These are phyloP conservation scores for Epinotia bilunana DNA, from an alignment of 2,888 invertebrate genomes.

Conservation along the genomic window DNA sequence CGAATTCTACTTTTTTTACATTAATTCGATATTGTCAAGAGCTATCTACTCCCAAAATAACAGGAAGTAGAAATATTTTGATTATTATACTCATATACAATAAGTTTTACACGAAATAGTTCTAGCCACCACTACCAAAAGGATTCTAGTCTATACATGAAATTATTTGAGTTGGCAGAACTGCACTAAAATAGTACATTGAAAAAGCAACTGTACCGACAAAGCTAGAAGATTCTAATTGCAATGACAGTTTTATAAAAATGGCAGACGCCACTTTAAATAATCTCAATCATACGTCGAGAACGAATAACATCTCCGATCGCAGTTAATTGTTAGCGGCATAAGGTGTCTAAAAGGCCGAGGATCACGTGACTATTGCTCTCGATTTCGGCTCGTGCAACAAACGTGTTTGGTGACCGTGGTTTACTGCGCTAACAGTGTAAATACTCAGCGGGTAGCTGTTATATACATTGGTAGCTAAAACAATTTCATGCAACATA, in stretches of 20 bases:
- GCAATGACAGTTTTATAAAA: too few relatives aligned
- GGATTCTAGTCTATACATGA: too few relatives aligned
- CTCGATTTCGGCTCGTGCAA: not conserved
- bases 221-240: too few relatives aligned
- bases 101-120: not conserved
- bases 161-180: too few relatives aligned
- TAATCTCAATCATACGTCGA: not conserved
- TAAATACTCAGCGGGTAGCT: too few relatives aligned
- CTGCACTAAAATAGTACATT: too few relatives aligned
- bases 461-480: not conserved
- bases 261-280: too few relatives aligned
- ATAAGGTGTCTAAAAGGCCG: too few relatives aligned
- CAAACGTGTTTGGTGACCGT: not conserved
- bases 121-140: not conserved
- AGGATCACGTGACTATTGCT: not conserved
- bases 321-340: too few relatives aligned
- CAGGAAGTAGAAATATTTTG: slow-evolving; percentile 35
- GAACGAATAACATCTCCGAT: too few relatives aligned
- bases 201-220: too few relatives aligned
- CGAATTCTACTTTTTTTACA: slow-evolving; percentile 25
- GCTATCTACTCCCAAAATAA: slow-evolving; percentile 31
- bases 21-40: slow-evolving; percentile 41
- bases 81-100: not conserved
- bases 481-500: not conserved
- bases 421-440: not conserved